These are phyloP conservation scores for Volucella zonaria DNA, from an alignment of 2,888 invertebrate genomes.

Conservation along the genomic window DNA sequence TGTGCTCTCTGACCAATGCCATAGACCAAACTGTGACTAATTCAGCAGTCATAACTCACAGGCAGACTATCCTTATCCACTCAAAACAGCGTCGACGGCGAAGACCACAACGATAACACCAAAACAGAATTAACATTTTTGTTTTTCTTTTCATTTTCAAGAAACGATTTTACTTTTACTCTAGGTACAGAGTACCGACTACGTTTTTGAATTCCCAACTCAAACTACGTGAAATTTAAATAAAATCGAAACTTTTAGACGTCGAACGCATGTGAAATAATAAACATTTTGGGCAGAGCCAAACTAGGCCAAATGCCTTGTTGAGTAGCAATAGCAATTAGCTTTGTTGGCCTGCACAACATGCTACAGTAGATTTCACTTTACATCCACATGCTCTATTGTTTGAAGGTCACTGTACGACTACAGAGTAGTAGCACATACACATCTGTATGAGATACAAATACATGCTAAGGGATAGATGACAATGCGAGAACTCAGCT, in stretches of 20 bases:
- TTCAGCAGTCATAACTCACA: slow-evolving; percentile 36
- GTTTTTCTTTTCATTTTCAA: slow-evolving; percentile 20
- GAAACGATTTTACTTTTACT: slow-evolving; percentile 69
- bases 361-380: slow-evolving; percentile 66
- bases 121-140: slow-evolving; percentile 46
- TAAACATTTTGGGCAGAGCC: slow-evolving; percentile 54
- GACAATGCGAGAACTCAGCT: slow-evolving; percentile 9
- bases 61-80: slow-evolving; percentile 20
- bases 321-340: slow-evolving; percentile 56
- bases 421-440: background rate
- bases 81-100: slow-evolving; percentile 1
- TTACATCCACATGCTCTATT: slow-evolving; percentile 25
- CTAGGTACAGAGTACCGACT: background rate
- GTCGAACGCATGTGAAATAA: slow-evolving; percentile 59
- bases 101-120: slow-evolving; percentile 3
- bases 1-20: slow-evolving; percentile 53
- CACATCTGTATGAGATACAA: background rate
- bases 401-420: slow-evolving; percentile 44
- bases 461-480: background rate
- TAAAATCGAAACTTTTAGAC: slow-evolving; percentile 72
- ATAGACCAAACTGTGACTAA: slow-evolving; percentile 51
- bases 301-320: slow-evolving; percentile 59
- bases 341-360: slow-evolving; percentile 53
- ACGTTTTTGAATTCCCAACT: slow-evolving; percentile 55
- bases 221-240: slow-evolving; percentile 52